Evolutionary conservation across 1,140 invertebrate species (phyloP).

Genomic region (Saxidomus purpurata): DNA sequence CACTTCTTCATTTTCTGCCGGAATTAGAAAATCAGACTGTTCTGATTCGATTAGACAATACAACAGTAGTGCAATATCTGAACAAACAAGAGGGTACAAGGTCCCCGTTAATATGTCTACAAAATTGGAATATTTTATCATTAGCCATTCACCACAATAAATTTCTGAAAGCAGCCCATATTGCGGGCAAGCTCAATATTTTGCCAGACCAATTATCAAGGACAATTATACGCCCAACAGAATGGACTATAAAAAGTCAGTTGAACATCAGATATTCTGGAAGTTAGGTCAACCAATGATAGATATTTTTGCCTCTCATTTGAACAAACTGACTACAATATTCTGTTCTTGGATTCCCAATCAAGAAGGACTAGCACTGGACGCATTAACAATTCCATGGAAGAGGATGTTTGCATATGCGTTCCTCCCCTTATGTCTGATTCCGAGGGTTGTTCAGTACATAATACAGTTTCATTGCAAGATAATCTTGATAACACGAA

Average conservation of each 20-base stretch:
- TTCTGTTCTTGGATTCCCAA: conserved; percentile 45
- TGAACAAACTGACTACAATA: background rate
- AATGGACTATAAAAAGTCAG: background rate
- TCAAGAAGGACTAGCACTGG: conserved; percentile 44
- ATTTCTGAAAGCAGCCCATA: conserved; percentile 29
- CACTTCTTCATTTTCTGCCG: conserved; percentile 16
- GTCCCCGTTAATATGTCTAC: background rate
- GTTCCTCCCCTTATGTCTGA: conserved; percentile 60
- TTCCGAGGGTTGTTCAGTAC: conserved; percentile 49
- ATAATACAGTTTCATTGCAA: conserved; percentile 55
- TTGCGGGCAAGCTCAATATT: conserved; percentile 14
- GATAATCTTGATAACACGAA: conserved; percentile 67
- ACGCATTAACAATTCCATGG: conserved; percentile 65
- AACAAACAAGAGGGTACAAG: conserved; percentile 24
- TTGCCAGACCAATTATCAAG: conserved; percentile 18
- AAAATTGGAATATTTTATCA: conserved; percentile 5
- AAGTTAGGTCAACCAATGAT: conserved; percentile 18
- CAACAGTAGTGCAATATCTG: conserved; percentile 35
- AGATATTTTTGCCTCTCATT: conserved; percentile 29
- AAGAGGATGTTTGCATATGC: conserved; percentile 64
- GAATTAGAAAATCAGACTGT: conserved; percentile 3
- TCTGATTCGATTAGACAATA: conserved; percentile 36
- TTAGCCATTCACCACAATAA: conserved; percentile 15
- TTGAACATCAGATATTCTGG: background rate
- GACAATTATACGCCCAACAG: background rate